Evolutionary conservation across 2,113 vertebrate species (phyloP), one percentile per base, ranked within the genome.

Genomic region (Chaenogobius annularis): DNA sequence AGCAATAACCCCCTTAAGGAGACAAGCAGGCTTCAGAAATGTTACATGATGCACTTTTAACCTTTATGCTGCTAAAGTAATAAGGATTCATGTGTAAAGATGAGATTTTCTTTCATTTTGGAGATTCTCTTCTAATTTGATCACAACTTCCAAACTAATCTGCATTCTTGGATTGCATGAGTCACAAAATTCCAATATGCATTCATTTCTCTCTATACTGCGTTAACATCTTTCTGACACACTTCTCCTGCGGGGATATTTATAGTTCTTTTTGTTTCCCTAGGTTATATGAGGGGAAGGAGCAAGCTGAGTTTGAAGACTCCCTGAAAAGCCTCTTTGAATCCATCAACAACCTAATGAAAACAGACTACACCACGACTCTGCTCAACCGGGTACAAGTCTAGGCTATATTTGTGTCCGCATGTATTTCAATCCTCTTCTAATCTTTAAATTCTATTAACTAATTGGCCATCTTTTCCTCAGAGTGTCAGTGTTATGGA

Each of bases 261-360:
- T 73, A 73, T 70, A 52, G n/a, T 64, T 63, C 62, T 17, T 71
- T 47, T 26, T 70, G 26, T 2, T 35, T 40, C 47, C 31, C 56
- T 61, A 99, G 98, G 85, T 85, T 99, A 5, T 99, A 99, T 37
- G 98, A 98, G 88, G 96, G 96, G 74, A 98, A 97, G 85, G 97
- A 98, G 85, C 96, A 98, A 91, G 91, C 82, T 0, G 96, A 98
- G 84, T 99, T 99, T 91, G 97, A 99, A 87, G 95, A 96, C 79
- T 97, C 96, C 3, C 94, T 99, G 92, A 95, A 93, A 77, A 93
- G 89, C 40, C 95, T 99, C 75, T 99, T 99, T 89, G 96, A 98
- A 89, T 98, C 98, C 77, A 98, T 99, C 90, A 99, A 97, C 92
- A 96, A 93, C 68, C 87, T 99, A 89, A 99, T 99, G 97, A 96